These are phyloP conservation scores for Pelodytes ibericus DNA, from an alignment of 2,797 vertebrate genomes.

Conservation along the genomic window DNA sequence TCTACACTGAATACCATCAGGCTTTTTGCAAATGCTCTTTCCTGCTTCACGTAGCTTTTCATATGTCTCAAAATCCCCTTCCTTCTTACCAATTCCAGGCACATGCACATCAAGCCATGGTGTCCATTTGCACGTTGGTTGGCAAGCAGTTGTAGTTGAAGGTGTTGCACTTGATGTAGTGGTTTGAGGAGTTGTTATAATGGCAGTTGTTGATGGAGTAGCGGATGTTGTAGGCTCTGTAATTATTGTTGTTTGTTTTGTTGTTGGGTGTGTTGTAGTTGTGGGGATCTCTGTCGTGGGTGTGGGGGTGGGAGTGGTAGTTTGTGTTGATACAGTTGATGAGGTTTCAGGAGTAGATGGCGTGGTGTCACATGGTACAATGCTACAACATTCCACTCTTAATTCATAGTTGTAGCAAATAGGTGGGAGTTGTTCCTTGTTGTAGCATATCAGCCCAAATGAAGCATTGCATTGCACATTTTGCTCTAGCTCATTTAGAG, in stretches of 20 bases:
- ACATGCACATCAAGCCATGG: conserved; percentile 69
- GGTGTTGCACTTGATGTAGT: conserved; percentile 1
- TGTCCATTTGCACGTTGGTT: conserved; percentile 73
- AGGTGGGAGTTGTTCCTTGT: conserved; percentile 66
- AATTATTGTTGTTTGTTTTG: conserved; percentile 2
- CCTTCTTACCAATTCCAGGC: conserved; percentile 60
- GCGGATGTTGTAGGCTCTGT: neutral
- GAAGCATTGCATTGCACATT: conserved; percentile 68
- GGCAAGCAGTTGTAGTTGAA: conserved; percentile 24
- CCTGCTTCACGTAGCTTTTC: conserved; percentile 32
- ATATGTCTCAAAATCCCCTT: conserved; percentile 72
- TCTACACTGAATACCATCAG: conserved; percentile 66
- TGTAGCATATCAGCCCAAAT: conserved; percentile 74
- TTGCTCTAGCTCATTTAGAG: conserved; percentile 65
- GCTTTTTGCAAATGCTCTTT: conserved; percentile 53
- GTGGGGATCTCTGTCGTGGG: neutral
- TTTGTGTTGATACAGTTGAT: fast-evolving
- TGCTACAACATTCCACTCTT: conserved; percentile 71
- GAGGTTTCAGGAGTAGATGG: neutral
- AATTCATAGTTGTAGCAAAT: conserved; percentile 80
- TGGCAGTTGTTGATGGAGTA: neutral
- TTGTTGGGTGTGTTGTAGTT: neutral
- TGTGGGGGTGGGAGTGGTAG: neutral
- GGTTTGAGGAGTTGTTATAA: neutral
- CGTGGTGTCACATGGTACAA: conserved; percentile 55